phyloP scores from a whole-genome alignment of 1,140 invertebrate genomes.

The Caerostris extrusa region DNA sequence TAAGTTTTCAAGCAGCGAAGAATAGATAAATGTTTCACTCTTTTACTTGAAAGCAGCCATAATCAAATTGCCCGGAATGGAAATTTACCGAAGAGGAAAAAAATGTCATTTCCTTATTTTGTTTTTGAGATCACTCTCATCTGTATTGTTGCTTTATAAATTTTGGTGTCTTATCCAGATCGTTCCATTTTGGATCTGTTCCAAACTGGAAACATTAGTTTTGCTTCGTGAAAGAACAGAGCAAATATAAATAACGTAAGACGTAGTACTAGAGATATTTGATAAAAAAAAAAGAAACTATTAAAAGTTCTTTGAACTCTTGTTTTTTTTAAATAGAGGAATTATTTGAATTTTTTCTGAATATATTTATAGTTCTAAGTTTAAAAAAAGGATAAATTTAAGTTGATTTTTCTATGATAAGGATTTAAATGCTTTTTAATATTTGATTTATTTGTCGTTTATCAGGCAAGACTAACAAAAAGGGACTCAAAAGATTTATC shows the following conservation, averaged over 20 bases:
- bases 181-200: background rate
- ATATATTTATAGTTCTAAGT: no score
- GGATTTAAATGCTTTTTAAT: no score
- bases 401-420: no score
- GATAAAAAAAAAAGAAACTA: background rate
- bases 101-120: background rate
- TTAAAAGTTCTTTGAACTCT: background rate
- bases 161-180: background rate
- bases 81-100: background rate
- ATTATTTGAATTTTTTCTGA: no score
- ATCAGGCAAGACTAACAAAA: no score
- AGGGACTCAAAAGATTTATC: no score
- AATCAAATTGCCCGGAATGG: constrained; percentile 41
- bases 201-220: background rate
- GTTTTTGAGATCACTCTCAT: background rate
- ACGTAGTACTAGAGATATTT: background rate
- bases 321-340: background rate
- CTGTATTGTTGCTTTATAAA: background rate
- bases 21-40: background rate
- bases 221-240: background rate
- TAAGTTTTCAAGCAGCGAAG: background rate
- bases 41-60: constrained; percentile 53
- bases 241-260: background rate
- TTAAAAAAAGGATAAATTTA: no score
- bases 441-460: no score